Evolutionary conservation across 1,140 invertebrate species (phyloP), one percentile per base, ranked within the genome.

Genomic region (Ooceraea biroi): DNA sequence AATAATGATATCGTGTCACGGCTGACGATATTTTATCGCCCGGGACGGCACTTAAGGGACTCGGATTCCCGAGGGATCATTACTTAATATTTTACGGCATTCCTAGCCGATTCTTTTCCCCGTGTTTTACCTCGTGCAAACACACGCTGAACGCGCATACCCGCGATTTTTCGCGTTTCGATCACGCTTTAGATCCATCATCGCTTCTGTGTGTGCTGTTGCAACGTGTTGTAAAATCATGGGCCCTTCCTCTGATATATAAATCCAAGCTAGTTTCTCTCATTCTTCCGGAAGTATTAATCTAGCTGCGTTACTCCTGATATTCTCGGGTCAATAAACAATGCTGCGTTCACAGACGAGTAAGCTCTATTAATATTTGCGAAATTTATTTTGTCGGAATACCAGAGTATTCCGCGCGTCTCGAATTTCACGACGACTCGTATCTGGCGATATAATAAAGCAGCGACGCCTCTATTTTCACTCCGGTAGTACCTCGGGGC

Each of bases 81-180:
- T 80, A 46, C 36, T 80, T 69, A 57, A 80, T 80, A 80, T 80
- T 71, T 80, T 80, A 80, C 52, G 22, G 8, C 76, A 80, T 80
- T 80, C 76, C 65, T 80, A 19, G 55, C 17, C 1, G 36, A 69
- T 46, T 27, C 4, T 46, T 71, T 60, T 30, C 30, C 3, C 8
- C 0, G 19, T n/a, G 58, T 5, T 14, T n/a, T n/a, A n/a, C 14
- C 27, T 68, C 0, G 36, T 36, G 63, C 17, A 10, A n/a, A n/a
- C 12, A 17, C 12, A 41, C 25, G 19, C 52, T 30, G 17, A 76
- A 63, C 4, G 10, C 22, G 17, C 50, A 78, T 55, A 66, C 3
- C 46, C 12, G 25, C 22, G 22, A 71, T 58, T 80, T 69, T 46
- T 80, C 17, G 17, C 19, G 12, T 19, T 1, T 55, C 14, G 55